Base-by-base conservation (phyloP, 2,888 invertebrate species). In the Zaprionus obscuricornis region DNA sequence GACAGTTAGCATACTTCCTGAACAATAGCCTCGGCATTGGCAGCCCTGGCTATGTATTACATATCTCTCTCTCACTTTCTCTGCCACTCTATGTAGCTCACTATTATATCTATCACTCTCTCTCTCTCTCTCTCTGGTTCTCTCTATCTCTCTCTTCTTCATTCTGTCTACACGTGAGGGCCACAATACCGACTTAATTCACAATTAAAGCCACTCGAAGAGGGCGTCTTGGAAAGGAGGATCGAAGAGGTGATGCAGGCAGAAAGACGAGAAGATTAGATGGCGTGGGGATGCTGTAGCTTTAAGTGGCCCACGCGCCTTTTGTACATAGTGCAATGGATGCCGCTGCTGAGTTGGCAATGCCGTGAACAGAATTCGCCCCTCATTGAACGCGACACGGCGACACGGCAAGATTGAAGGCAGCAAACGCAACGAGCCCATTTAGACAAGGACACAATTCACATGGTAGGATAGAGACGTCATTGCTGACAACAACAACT, bases 181-280 rank as follows among this genome's bases (percentile, higher is more conserved):
- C 67, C 83, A 88, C 89, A 88, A 88, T 89, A 88, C 86, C 74
- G 85, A 78, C 89, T 89, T 88, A 89, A 88, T 88, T 88, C 85
- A 88, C 89, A 88, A 89, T 87, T 88, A 88, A 89, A 88, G 77
- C 86, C 89, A 75, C 89, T 88, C 75, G 62, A 81, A 59, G 56
- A 49, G 64, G 59, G 62, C 71, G 68, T 59, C 46, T 54, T 57
- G 67, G 65, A 18, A 34, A 39, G 7, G 22, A 6, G 6, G 2
- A 1, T n/a, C 29, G 13, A 17, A 5, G 42, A 17, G 13, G 6
- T 29, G 18, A 16, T 49, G 47, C 47, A 26, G 16, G 17, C 16
- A 14, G 11, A 5, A 7, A 13, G 16, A 22, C 22, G 11, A 11
- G 3, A n/a, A 11, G 10, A 8, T 3, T 1, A 0, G 13, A 13